Evolutionary conservation across 2,113 vertebrate genomes (phyloP).

Genomic region (Pelodiscus sinensis): DNA sequence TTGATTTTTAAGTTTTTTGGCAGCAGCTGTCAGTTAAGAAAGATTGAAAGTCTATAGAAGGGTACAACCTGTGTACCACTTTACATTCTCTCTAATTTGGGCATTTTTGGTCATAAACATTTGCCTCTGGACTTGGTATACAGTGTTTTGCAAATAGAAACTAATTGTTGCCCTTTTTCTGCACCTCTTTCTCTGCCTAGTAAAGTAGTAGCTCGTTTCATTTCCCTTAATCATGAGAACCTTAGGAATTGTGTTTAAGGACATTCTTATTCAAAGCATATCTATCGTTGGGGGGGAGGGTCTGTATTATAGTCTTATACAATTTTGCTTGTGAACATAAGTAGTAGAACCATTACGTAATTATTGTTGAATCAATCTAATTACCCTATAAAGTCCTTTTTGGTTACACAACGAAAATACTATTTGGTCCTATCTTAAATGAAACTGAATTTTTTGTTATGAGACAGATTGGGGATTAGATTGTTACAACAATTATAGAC

Average conservation of each 20-base stretch:
- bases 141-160: slow-evolving; percentile 19
- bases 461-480: background rate
- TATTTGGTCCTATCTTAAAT: background rate
- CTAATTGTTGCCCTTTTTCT: slow-evolving; percentile 12
- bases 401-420: background rate
- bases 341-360: background rate
- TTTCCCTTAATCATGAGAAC: background rate
- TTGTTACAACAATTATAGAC: background rate
- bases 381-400: background rate
- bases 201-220: background rate
- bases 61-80: slow-evolving; percentile 15
- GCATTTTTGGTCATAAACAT: background rate
- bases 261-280: background rate
- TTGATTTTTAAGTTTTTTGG: background rate
- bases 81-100: background rate
- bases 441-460: background rate
- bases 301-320: background rate
- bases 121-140: background rate
- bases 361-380: background rate
- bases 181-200: rapidly evolving
- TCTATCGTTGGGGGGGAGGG: background rate
- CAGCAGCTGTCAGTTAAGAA: background rate
- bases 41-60: background rate
- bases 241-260: background rate
- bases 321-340: background rate